These are phyloP conservation scores for Oegoconia quadripuncta DNA, from an alignment of 2,888 invertebrate species.

Conservation along the genomic window DNA sequence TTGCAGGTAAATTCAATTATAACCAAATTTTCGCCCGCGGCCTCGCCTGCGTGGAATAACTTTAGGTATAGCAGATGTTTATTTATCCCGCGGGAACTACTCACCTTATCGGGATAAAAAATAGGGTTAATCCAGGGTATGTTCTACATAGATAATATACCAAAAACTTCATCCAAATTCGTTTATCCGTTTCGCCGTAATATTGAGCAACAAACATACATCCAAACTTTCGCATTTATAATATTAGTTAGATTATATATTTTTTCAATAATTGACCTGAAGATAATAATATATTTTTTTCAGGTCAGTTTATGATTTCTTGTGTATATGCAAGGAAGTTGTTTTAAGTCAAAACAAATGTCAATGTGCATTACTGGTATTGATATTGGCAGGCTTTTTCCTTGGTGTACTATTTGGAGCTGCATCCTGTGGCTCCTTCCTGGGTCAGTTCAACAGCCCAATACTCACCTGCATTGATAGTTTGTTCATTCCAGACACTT, in stretches of 20 bases:
- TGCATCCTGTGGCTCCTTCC: conserved; percentile 55
- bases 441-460: conserved; percentile 59
- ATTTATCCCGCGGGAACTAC: too few species aligned
- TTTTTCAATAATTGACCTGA: too few species aligned
- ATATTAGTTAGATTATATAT: not conserved
- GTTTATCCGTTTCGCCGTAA: too few species aligned
- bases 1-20: conserved; percentile 43
- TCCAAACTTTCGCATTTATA: too few species aligned
- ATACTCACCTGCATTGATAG: conserved; percentile 59
- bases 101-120: too few species aligned
- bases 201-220: too few species aligned
- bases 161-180: too few species aligned
- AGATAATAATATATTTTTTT: conserved; percentile 28
- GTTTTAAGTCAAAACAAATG: conserved; percentile 44
- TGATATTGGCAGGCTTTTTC: conserved; percentile 39
- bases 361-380: conserved; percentile 31
- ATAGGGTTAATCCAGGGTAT: too few species aligned
- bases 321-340: conserved; percentile 48
- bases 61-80: too few species aligned
- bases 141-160: too few species aligned
- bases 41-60: too few species aligned
- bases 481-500: conserved; percentile 44
- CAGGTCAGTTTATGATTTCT: conserved; percentile 56
- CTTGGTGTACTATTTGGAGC: conserved; percentile 55
- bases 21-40: too few species aligned